These are phyloP conservation scores for Ceyx melanurus DNA, from an alignment of 2,113 vertebrate genomes.

Conservation along the genomic window DNA sequence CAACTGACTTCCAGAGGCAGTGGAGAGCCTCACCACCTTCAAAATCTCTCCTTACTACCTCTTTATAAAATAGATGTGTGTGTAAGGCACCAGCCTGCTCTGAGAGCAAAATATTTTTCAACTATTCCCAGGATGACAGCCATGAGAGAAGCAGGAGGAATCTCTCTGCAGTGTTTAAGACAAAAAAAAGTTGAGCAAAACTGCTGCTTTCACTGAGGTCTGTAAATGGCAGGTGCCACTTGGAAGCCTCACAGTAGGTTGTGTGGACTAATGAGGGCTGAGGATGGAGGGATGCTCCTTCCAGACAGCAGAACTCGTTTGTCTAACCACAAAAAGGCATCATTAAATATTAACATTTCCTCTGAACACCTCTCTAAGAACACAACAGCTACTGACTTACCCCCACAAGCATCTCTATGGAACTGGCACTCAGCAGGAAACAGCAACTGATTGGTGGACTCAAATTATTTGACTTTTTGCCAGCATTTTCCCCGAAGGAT, in stretches of 20 bases:
- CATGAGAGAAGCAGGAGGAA: not conserved
- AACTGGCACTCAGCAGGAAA: not conserved
- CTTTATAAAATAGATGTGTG: not conserved
- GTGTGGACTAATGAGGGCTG: not conserved
- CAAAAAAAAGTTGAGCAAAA: not conserved
- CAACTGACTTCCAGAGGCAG: not conserved
- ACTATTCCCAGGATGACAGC: not conserved
- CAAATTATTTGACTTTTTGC: not conserved
- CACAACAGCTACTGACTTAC: not conserved
- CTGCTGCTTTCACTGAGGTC: not conserved
- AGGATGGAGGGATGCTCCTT: not conserved
- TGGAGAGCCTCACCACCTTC: not conserved
- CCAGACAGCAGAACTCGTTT: constrained; percentile 1
- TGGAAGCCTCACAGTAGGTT: not conserved
- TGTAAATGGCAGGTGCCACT: not conserved
- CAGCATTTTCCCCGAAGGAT: not conserved
- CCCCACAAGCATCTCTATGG: not conserved
- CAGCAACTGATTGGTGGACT: not conserved
- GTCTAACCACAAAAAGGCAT: not conserved
- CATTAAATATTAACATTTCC: constrained; percentile 57
- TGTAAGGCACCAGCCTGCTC: not conserved
- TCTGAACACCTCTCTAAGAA: constrained; percentile 3
- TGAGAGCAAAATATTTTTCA: not conserved
- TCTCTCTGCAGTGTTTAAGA: not conserved
- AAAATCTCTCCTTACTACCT: not conserved